Conservation (phyloP, 2,888 invertebrate genomes). For the Heteromurus nitidus region DNA sequence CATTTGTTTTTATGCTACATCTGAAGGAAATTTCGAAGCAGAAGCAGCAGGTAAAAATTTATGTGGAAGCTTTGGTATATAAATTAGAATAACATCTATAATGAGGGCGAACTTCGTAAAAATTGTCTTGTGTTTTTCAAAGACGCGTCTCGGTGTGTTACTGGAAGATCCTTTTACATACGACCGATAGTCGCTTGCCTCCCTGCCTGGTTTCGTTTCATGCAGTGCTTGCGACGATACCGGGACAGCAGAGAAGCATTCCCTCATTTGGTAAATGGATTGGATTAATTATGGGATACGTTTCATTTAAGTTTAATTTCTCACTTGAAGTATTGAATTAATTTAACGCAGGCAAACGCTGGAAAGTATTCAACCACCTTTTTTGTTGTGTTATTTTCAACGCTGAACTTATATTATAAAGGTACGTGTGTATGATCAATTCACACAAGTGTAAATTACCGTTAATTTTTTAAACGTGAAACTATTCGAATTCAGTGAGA, state of each 20-base stretch:
- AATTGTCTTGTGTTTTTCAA: background rate
- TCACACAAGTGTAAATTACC: background rate
- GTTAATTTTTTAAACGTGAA: conserved; percentile 76
- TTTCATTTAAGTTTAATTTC: background rate
- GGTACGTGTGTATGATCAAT: conserved; percentile 76
- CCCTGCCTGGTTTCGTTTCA: conserved; percentile 97
- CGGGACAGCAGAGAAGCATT: conserved; percentile 94
- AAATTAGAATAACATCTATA: too few relatives aligned
- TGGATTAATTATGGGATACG: too few relatives aligned
- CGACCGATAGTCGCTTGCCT: conserved; percentile 91
- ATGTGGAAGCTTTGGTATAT: background rate
- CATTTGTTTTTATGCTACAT: conserved; percentile 91
- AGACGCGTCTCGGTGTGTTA: conserved; percentile 82
- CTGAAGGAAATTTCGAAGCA: conserved; percentile 76
- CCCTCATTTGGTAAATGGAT: conserved; percentile 89
- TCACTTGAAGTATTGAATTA: background rate
- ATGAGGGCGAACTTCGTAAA: background rate
- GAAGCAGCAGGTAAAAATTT: conserved; percentile 78
- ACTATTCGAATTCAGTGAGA: background rate
- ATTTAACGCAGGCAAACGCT: conserved; percentile 84
- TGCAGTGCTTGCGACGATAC: conserved; percentile 96
- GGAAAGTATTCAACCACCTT: conserved; percentile 99
- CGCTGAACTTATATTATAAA: conserved; percentile 82
- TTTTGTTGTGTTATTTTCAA: conserved; percentile 91
- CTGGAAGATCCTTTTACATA: conserved; percentile 84